Percentiles rank a stretch among this genome's conserved stretches.
These are phyloP conservation scores for Uropetala carovei DNA, from an alignment of 2,888 invertebrate genomes.

Conservation along the genomic window DNA sequence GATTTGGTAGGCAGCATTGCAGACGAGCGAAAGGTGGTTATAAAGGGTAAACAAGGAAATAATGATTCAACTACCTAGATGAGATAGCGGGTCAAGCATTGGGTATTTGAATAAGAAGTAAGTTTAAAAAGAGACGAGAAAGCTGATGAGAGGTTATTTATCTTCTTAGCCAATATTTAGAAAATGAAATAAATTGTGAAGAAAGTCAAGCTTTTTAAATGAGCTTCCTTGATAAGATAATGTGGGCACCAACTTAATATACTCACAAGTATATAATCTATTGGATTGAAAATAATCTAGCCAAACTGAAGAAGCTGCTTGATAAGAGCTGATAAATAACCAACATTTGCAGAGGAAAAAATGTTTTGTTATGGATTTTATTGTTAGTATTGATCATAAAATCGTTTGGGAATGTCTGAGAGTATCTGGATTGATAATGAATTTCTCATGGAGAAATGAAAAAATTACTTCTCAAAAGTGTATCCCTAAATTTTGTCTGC, in stretches of 20 bases:
- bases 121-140: not conserved
- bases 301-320: not conserved
- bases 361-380: not conserved
- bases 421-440: not conserved
- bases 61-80: constrained; percentile 46
- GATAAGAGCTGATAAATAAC: constrained; percentile 2
- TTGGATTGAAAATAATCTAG: not conserved
- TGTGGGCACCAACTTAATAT: not conserved
- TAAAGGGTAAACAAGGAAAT: constrained; percentile 20
- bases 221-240: not conserved
- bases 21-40: not conserved
- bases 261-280: not conserved
- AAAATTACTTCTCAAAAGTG: not conserved
- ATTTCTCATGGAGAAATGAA: not conserved
- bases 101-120: not conserved
- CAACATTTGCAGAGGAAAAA: not conserved
- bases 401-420: not conserved
- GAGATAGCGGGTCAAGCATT: constrained; percentile 52
- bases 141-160: not conserved
- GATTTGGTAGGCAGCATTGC: constrained; percentile 8
- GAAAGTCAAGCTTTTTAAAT: not conserved
- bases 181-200: not conserved
- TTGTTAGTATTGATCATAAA: not conserved
- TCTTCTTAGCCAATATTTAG: not conserved
- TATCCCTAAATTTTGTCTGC: no score